Percentiles rank a stretch among this genome's conserved stretches.
Evolutionary conservation across 35 echinoderm and acorn worm species (phyloP).

Genomic region (Apostichopus parvimensis): DNA sequence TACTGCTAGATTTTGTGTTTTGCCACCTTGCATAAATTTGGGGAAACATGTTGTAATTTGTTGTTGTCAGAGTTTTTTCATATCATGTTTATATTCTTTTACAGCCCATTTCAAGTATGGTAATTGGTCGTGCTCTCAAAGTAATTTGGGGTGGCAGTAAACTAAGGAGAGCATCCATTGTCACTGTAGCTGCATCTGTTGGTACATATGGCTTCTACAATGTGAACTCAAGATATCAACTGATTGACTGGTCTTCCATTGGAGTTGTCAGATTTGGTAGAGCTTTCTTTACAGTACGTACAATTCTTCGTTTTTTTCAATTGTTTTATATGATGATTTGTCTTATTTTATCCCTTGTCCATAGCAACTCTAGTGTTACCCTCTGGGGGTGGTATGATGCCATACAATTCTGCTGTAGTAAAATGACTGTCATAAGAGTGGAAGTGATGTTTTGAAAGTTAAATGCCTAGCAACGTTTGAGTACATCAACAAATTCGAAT

Average conservation of each 20-base stretch:
- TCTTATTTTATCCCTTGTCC: too few species aligned
- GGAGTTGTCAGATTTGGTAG: conserved; percentile 89
- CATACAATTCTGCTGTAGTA: too few species aligned
- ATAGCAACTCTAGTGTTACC: background rate
- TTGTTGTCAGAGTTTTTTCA: background rate
- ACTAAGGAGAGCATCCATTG: background rate
- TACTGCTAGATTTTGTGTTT: too few species aligned
- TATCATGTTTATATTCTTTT: background rate
- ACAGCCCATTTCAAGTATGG: background rate
- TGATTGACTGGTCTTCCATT: conserved; percentile 71
- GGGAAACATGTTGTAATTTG: too few species aligned
- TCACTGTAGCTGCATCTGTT: background rate
- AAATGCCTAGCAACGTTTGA: too few species aligned
- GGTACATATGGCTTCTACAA: background rate
- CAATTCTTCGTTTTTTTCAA: background rate
- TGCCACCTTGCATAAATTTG: too few species aligned
- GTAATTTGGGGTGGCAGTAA: background rate
- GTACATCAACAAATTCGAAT: too few species aligned
- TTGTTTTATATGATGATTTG: background rate
- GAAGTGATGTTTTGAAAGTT: too few species aligned
- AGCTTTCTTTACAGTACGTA: conserved; percentile 73
- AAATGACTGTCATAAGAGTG: too few species aligned
- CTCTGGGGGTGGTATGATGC: background rate
- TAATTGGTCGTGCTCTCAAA: background rate
- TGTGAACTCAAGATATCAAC: background rate